Conservation (phyloP, 2,888 invertebrate species). For the Microdon myrmicae region DNA sequence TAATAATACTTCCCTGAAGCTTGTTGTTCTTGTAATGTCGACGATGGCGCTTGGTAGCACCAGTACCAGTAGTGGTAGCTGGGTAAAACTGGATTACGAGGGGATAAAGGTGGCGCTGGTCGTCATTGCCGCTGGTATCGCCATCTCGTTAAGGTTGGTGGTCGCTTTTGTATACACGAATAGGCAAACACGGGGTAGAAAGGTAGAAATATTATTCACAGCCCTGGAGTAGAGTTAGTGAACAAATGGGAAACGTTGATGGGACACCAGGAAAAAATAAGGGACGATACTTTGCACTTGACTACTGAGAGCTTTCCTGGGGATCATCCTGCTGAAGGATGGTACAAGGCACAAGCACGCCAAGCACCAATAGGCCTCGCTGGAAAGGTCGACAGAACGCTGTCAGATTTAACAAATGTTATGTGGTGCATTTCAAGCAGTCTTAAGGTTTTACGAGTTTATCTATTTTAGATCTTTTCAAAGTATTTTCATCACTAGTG, state of each 20-base stretch:
- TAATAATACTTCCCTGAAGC: slow-evolving; percentile 46
- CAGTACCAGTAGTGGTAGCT: slow-evolving; percentile 29
- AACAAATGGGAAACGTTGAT: slow-evolving; percentile 38
- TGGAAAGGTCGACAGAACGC: slow-evolving; percentile 6
- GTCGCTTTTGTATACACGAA: slow-evolving; percentile 8
- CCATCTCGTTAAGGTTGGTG: not conserved
- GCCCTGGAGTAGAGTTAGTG: slow-evolving; percentile 18
- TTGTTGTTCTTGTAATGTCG: slow-evolving; percentile 24
- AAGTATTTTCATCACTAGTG: too few species aligned
- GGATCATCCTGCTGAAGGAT: slow-evolving; percentile 41
- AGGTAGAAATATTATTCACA: slow-evolving; percentile 23
- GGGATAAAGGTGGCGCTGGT: slow-evolving; percentile 29
- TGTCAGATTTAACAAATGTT: slow-evolving; percentile 16
- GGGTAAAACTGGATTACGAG: slow-evolving; percentile 43
- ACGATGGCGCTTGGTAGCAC: slow-evolving; percentile 4
- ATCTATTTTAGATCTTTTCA: too few species aligned
- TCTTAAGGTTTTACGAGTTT: too few species aligned
- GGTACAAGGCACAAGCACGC: too few species aligned
- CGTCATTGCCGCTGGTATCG: too few species aligned
- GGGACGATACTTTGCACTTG: slow-evolving; percentile 41
- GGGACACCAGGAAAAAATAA: slow-evolving; percentile 20
- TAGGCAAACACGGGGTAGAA: too few species aligned
- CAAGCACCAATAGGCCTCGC: too few species aligned
- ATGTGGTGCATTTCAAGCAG: too few species aligned
- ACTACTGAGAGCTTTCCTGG: slow-evolving; percentile 23